These are phyloP conservation scores for Sebastes taczanowskii DNA, from an alignment of 2,797 vertebrate species.

Conservation along the genomic window DNA sequence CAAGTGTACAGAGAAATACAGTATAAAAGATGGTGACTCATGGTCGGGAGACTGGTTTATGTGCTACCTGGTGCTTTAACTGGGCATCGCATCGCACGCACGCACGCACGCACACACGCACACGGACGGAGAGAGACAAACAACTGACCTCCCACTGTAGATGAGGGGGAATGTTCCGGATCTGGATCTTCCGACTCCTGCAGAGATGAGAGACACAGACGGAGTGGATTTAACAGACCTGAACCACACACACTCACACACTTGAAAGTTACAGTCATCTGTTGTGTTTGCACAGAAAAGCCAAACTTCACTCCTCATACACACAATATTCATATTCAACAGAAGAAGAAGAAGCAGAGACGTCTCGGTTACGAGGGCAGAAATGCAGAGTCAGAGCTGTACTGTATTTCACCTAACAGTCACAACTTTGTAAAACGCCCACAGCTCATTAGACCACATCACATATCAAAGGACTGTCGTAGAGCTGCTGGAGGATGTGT, in stretches of 20 bases:
- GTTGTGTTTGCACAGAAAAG: conserved; percentile 47
- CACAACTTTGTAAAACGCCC: conserved; percentile 1
- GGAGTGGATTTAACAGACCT: conserved; percentile 69
- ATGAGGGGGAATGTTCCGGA: conserved; percentile 96
- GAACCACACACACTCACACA: conserved; percentile 54
- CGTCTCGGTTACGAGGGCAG: background rate
- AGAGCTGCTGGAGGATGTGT: conserved; percentile 2
- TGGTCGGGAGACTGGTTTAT: conserved; percentile 54
- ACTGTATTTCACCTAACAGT: background rate
- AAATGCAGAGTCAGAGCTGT: conserved; percentile 10
- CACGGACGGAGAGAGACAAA: conserved; percentile 41
- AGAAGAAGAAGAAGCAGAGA: background rate
- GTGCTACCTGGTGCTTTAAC: conserved; percentile 61
- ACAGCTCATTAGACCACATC: background rate
- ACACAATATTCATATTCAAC: background rate
- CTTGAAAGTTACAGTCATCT: conserved; percentile 35
- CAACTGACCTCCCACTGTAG: conserved; percentile 96
- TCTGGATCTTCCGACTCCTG: conserved; percentile 98
- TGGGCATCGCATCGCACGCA: conserved; percentile 33
- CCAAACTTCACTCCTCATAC: conserved; percentile 4
- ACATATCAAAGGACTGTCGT: background rate
- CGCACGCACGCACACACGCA: conserved; percentile 10
- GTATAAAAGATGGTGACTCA: conserved; percentile 59
- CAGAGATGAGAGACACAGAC: conserved; percentile 76
- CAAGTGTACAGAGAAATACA: background rate